Conservation (phyloP, 2,888 invertebrate species). For the Xanthia icteritia region DNA sequence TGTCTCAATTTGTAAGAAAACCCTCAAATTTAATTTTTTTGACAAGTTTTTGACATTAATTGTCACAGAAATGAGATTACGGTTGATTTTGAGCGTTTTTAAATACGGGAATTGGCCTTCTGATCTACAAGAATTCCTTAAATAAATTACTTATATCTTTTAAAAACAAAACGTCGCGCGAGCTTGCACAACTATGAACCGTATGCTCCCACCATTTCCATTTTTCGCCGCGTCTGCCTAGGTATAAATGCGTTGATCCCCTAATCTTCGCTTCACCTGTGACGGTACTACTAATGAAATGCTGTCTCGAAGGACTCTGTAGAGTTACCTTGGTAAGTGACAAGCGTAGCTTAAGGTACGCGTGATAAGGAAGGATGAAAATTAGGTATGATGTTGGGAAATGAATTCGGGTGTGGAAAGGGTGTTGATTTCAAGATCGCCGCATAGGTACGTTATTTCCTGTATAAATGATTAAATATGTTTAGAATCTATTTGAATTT, state of each 20-base stretch:
- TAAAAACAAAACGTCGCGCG: neutral
- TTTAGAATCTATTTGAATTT: neutral
- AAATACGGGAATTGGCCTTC: too few relatives aligned
- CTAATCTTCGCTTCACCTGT: slow-evolving; percentile 44
- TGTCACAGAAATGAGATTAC: too few relatives aligned
- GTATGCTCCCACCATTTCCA: slow-evolving; percentile 23
- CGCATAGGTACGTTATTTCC: too few relatives aligned
- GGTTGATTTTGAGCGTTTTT: too few relatives aligned
- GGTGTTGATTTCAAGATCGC: neutral
- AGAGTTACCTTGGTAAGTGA: neutral
- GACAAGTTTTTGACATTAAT: too few relatives aligned
- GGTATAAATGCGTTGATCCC: slow-evolving; percentile 45
- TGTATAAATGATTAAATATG: neutral
- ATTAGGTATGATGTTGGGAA: neutral
- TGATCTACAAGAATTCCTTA: neutral
- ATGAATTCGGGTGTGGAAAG: neutral
- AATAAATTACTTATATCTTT: neutral
- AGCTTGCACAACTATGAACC: neutral
- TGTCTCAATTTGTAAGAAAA: neutral
- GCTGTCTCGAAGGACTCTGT: slow-evolving; percentile 4
- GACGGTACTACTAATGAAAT: slow-evolving; percentile 40
- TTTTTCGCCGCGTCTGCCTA: slow-evolving; percentile 25
- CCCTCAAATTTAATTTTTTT: too few relatives aligned
- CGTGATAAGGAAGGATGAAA: neutral
- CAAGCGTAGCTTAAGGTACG: slow-evolving; percentile 1